Evolutionary conservation across 1,140 invertebrate genomes (phyloP), one percentile per base, ranked within the genome.

Genomic region (Leptinotarsa undecemlineata): DNA sequence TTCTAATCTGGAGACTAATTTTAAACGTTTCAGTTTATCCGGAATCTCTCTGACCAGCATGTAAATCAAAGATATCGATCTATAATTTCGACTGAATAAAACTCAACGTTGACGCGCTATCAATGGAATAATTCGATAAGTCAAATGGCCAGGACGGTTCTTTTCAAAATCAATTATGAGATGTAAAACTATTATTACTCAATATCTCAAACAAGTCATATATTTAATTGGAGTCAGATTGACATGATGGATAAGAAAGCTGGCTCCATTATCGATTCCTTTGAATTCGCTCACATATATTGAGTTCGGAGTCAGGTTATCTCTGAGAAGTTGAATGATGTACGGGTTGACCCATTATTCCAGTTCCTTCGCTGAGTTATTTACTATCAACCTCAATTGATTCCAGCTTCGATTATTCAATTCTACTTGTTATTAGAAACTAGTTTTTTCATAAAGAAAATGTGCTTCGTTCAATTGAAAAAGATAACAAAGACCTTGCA

Each of bases 141-240:
- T 71, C 67, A 71, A 74, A 71, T 67, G 66, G 51, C 42, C 57
- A 67, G 69, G 75, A 73, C 77, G 67, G 69, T 48, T 69, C 72
- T 76, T 79, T 78, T 23, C 20, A 66, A 77, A 78, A 78, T 78
- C 78, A 79, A 78, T 78, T 81, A 81, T 61, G 73, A 78, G 74
- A 79, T 78, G 76, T 81, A 76, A 78, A 82, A 78, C 75, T 79
- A 79, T 80, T 80, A 79, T 79, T 81, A 77, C 77, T 79, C 79
- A 80, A 81, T 81, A 77, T 76, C 77, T 82, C 79, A 78, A 78
- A 79, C 77, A 76, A 79, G 81, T 82, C 81, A 78, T 72, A 72
- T 77, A 74, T 78, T 81, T 82, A 80, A 82, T 82, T 82, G 81
- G 79, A 70, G 70, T 67, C 33, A 78, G 79, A 82, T 82, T 77